Conservation (phyloP, 30 jellyfish, hydroid and myxozoan genomes). For the Mastigias papua region DNA sequence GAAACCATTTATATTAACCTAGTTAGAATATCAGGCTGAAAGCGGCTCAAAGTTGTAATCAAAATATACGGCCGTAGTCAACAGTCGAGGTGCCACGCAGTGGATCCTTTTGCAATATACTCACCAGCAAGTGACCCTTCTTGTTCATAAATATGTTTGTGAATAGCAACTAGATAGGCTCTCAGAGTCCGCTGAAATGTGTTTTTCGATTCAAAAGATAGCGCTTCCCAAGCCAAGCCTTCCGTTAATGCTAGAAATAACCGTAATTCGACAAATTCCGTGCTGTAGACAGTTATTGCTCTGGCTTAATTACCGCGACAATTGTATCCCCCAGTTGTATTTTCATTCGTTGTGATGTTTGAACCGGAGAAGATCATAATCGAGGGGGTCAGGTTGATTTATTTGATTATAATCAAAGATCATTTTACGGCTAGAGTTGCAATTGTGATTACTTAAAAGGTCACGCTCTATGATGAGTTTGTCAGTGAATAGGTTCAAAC, state of each 20-base stretch:
- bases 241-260: not conserved
- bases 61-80: no score
- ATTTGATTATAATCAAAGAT: not conserved
- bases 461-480: not conserved
- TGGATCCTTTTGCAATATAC: not conserved
- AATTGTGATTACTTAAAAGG: not conserved
- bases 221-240: slow-evolving; percentile 53
- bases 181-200: slow-evolving; percentile 26
- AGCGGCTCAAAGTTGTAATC: no score
- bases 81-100: no score
- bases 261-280: not conserved
- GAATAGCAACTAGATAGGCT: not conserved
- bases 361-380: not conserved
- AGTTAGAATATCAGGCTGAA: no score
- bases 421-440: not conserved
- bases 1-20: no score
- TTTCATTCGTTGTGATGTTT: not conserved
- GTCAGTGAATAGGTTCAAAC: not conserved
- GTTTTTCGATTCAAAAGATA: slow-evolving; percentile 20
- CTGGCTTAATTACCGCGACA: not conserved
- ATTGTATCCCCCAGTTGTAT: not conserved
- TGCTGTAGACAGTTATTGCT: not conserved
- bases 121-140: not conserved
- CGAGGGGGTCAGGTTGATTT: slow-evolving; percentile 1
- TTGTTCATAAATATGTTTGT: not conserved